phyloP scores from a whole-genome alignment of 2,888 invertebrate species.

The Tridacna gigas region DNA sequence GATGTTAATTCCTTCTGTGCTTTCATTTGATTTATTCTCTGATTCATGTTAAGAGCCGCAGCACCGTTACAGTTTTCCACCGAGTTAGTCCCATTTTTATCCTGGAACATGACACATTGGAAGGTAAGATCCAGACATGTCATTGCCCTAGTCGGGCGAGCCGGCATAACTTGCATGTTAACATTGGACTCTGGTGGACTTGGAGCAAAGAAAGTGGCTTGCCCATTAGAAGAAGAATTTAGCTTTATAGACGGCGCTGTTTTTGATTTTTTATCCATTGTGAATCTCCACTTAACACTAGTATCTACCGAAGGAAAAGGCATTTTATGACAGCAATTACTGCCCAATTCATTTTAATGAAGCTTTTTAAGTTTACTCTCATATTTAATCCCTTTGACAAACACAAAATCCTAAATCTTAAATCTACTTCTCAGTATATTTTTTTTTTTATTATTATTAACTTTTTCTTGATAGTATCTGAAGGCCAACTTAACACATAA shows the following conservation, averaged over 20 bases:
- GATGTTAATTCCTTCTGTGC: conserved; percentile 63
- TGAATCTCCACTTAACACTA: conserved; percentile 21
- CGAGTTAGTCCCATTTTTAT: conserved; percentile 45
- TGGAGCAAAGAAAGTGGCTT: conserved; percentile 33
- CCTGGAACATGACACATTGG: conserved; percentile 66
- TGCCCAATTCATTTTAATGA: not conserved
- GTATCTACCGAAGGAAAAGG: conserved; percentile 20
- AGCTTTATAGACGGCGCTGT: conserved; percentile 19
- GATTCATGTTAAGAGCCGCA: conserved; percentile 71
- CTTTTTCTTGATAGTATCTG: not conserved
- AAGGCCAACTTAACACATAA: conserved; percentile 18
- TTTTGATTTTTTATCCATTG: conserved; percentile 58
- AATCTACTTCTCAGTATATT: not conserved
- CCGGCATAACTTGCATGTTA: conserved; percentile 40
- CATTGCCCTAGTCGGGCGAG: conserved; percentile 53
- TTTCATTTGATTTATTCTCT: conserved; percentile 63
- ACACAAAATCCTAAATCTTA: conserved; percentile 1
- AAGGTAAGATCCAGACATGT: conserved; percentile 64
- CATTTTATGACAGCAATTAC: conserved; percentile 4
- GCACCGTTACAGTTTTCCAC: conserved; percentile 34
- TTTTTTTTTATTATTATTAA: not conserved
- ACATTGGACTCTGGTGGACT: conserved; percentile 53
- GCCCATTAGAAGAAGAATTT: conserved; percentile 10
- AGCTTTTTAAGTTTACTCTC: conserved; percentile 1
- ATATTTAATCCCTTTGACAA: conserved; percentile 1